These are phyloP conservation scores for Hydraecia micacea DNA, from an alignment of 2,888 invertebrate genomes.

Conservation along the genomic window DNA sequence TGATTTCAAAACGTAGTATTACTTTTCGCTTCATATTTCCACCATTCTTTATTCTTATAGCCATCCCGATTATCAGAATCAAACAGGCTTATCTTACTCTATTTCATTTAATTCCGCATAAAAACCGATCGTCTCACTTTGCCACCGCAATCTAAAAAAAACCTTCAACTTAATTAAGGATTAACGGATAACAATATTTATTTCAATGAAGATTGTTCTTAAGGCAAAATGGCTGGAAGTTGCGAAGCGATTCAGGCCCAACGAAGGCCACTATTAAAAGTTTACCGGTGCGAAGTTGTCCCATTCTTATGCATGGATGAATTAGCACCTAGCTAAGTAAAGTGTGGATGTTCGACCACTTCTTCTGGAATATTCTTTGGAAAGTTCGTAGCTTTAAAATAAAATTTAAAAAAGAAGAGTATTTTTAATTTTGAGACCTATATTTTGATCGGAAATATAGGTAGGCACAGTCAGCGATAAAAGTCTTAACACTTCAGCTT, in stretches of 20 bases:
- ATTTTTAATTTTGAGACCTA: background rate
- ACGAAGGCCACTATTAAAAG: constrained; percentile 77
- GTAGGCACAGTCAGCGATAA: background rate
- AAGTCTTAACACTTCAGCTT: background rate
- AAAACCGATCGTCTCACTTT: background rate
- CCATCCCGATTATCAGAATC: background rate
- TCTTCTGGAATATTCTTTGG: constrained; percentile 47
- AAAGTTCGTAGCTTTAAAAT: background rate
- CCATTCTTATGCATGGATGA: constrained; percentile 79
- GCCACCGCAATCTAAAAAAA: constrained; percentile 5
- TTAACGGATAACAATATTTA: constrained; percentile 56
- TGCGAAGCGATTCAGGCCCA: constrained; percentile 71
- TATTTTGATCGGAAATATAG: background rate
- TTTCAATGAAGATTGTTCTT: constrained; percentile 60
- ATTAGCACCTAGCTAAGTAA: constrained; percentile 70
- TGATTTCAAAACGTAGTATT: background rate
- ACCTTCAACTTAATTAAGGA: constrained; percentile 34
- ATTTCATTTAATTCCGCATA: background rate
- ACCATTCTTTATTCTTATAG: background rate
- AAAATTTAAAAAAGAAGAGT: background rate
- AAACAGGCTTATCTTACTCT: background rate
- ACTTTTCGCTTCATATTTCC: background rate
- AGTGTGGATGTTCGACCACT: constrained; percentile 55
- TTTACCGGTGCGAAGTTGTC: constrained; percentile 71
- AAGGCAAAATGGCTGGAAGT: constrained; percentile 66